A percentile compares a stretch with the other conserved stretches of the same genome.
phyloP scores from a whole-genome alignment of 2,888 invertebrate species.

The Exephanes ischioxanthus region DNA sequence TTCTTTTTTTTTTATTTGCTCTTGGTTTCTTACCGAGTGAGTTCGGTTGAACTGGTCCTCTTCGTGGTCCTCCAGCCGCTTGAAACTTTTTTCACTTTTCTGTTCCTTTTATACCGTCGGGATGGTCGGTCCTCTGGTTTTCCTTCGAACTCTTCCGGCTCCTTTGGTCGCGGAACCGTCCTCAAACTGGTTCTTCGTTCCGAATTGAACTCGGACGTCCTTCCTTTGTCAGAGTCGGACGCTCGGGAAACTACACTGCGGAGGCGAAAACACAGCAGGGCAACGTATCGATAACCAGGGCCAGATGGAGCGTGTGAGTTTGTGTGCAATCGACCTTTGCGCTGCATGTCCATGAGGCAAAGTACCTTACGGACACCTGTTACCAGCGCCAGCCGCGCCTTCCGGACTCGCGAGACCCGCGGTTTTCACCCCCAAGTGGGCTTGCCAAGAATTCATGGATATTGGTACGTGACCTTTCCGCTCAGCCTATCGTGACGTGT shows the following conservation, averaged over 20 bases:
- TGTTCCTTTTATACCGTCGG: background rate
- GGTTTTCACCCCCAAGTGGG: background rate
- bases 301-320: background rate
- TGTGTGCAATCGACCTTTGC: slow-evolving; percentile 8
- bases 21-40: background rate
- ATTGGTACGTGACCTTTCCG: background rate
- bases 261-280: background rate
- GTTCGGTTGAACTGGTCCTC: slow-evolving; percentile 22
- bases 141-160: background rate
- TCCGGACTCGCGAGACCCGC: background rate
- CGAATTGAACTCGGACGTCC: slow-evolving; percentile 16
- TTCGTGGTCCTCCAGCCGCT: background rate
- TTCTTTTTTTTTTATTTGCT: background rate
- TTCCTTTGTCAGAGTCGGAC: slow-evolving; percentile 7
- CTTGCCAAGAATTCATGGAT: background rate
- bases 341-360: background rate
- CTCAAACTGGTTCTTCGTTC: slow-evolving; percentile 28
- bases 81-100: slow-evolving; percentile 7
- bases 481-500: background rate
- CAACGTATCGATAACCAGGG: background rate
- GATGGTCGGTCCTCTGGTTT: slow-evolving; percentile 11
- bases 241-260: slow-evolving; percentile 13
- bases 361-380: slow-evolving; percentile 32
- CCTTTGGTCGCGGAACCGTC: background rate
- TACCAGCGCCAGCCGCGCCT: slow-evolving; percentile 4